A percentile compares a stretch with the other conserved stretches of the same genome.
Evolutionary conservation across 2,797 vertebrate species (phyloP).

Genomic region (Taeniopygia guttata): DNA sequence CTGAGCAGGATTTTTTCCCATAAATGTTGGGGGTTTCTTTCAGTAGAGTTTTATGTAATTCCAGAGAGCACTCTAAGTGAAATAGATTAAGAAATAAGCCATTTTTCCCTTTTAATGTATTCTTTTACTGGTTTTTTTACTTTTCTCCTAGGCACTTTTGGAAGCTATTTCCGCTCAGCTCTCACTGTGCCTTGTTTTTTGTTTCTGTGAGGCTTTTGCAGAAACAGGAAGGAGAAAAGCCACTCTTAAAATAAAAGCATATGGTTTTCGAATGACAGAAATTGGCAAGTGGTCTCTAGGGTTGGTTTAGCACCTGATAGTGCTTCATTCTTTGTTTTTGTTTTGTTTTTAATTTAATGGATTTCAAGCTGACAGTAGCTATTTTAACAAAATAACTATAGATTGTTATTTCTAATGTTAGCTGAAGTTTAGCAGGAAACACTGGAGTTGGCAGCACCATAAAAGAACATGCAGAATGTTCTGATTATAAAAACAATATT

Average conservation of each 20-base stretch:
- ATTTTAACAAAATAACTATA: conserved; percentile 10
- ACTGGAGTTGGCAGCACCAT: not conserved
- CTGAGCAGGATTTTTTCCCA: not conserved
- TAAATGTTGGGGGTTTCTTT: not conserved
- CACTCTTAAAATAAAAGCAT: conserved; percentile 15
- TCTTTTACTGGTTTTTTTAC: not conserved
- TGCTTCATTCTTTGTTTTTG: conserved; percentile 5
- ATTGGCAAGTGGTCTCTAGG: not conserved
- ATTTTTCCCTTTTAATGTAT: not conserved
- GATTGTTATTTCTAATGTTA: conserved; percentile 2
- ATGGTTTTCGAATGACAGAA: conserved; percentile 4
- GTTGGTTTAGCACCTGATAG: conserved; percentile 33
- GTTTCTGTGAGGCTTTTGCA: not conserved
- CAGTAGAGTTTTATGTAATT: not conserved
- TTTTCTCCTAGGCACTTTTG: not conserved
- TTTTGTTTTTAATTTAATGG: conserved; percentile 10
- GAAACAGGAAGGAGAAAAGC: not conserved
- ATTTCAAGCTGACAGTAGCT: conserved; percentile 22
- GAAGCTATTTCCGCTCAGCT: conserved; percentile 4
- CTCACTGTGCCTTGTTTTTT: not conserved
- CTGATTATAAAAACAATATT: not conserved
- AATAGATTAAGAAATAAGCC: not conserved
- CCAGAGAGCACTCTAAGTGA: not conserved
- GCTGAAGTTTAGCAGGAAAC: not conserved
- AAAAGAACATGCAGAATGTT: not conserved